Base-by-base conservation (phyloP, 2,888 invertebrate genomes). In the Cybosia mesomella region DNA sequence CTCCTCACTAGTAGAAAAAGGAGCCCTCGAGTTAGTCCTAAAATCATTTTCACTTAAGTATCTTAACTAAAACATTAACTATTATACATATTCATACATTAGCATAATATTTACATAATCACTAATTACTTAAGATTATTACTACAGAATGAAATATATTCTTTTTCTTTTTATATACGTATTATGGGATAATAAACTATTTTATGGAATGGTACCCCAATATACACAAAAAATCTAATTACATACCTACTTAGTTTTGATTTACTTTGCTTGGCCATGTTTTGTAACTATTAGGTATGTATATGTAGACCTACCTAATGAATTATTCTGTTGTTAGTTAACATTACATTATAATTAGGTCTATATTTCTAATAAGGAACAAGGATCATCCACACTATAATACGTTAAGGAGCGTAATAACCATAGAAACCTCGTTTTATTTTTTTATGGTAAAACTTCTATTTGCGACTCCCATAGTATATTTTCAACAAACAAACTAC, bases 401-500 rank as follows among this genome's bases (percentile, higher is more conserved):
- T 62, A 70, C 71, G 70, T 72, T 73, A 70, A 60, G 63, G 69
- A 71, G 68, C 63, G 68, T 63, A 64, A 73, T 60, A 66, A 64
- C 68, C 67, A 18, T 70, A 67, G 63, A 66, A 61, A 65, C 70
- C 69, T 70, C 69, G 59, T 70, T 68, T 75, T 71, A 71, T 71
- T 15, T 71, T 75, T 74, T 70, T 72, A 59, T 65, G 62, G 57
- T 64, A 66, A 58, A 64, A 55, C 28, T 64, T 61, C 69, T 57
- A 70, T 79, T 76, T 76, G 71, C 65, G 61, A 61, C 10, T 66
- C 61, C 66, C n/a, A 57, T 62, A 69, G 54, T 61, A 75, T 70
- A 69, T 71, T 73, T 72, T 74, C 71, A 61, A 67, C 65, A 59
- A 68, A 71, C 80, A 61, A 66, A 69, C 73, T 72, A 66, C 73